Conservation (phyloP, 1,140 invertebrate species). For the Euschistus heros region DNA sequence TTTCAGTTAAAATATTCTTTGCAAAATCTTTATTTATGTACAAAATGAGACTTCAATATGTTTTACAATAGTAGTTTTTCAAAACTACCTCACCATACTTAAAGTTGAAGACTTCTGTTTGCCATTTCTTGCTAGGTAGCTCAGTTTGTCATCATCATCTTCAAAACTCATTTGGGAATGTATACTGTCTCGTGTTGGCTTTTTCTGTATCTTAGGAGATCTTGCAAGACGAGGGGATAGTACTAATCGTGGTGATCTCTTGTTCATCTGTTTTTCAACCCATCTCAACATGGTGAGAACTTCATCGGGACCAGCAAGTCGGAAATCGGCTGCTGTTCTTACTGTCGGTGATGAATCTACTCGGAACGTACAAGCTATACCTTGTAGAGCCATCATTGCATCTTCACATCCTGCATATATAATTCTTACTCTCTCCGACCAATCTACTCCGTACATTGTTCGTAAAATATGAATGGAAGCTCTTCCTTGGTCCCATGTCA, state of each 20-base stretch:
- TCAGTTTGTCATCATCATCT: slow-evolving; percentile 22
- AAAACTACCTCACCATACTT: slow-evolving; percentile 6
- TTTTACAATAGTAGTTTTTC: no score
- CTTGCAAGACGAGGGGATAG: slow-evolving; percentile 22
- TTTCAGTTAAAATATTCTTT: neutral
- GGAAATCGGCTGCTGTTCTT: slow-evolving; percentile 71
- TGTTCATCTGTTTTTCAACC: slow-evolving; percentile 72
- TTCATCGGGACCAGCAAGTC: slow-evolving; percentile 74
- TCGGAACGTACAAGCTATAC: slow-evolving; percentile 82
- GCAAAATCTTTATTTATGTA: neutral
- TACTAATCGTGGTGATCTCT: slow-evolving; percentile 49
- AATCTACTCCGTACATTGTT: slow-evolving; percentile 80
- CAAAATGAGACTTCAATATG: no score
- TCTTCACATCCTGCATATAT: slow-evolving; percentile 88
- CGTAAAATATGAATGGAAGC: slow-evolving; percentile 82
- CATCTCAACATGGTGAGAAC: slow-evolving; percentile 80
- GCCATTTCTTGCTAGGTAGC: neutral
- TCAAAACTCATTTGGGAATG: slow-evolving; percentile 33
- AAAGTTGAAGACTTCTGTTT: neutral
- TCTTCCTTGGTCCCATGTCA: slow-evolving; percentile 82
- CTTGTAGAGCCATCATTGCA: slow-evolving; percentile 76
- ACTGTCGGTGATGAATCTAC: slow-evolving; percentile 74
- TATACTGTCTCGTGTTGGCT: slow-evolving; percentile 25
- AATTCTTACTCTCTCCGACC: slow-evolving; percentile 80
- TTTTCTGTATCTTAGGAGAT: slow-evolving; percentile 26